These are phyloP conservation scores for Podarcis muralis DNA, from an alignment of 2,113 vertebrate genomes.

Conservation along the genomic window DNA sequence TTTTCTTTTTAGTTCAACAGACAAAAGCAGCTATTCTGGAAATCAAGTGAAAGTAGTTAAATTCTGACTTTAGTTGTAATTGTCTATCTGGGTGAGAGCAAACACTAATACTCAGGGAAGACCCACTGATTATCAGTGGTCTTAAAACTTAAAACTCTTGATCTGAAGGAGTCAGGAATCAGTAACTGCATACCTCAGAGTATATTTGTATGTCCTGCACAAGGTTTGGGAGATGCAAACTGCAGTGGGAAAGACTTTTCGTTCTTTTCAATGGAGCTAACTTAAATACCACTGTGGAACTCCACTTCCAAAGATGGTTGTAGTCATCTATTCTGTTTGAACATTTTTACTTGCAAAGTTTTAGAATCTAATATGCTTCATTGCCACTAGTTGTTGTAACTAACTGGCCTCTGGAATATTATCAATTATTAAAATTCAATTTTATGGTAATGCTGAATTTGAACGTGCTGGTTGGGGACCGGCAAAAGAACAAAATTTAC, in stretches of 20 bases:
- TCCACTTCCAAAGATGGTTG: neutral
- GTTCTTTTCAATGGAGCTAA: neutral
- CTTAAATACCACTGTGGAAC: neutral
- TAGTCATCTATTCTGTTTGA: neutral
- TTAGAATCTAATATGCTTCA: neutral
- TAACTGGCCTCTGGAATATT: neutral
- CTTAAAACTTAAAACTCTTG: neutral
- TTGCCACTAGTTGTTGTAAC: neutral
- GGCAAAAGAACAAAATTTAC: neutral
- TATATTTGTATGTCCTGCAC: neutral
- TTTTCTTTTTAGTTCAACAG: no score
- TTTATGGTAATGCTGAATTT: neutral
- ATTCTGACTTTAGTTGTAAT: no score
- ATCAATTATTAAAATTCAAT: constrained; percentile 20
- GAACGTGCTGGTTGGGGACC: neutral
- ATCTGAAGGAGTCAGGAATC: neutral
- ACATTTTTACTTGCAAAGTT: neutral
- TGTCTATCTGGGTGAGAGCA: no score
- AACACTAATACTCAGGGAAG: no score
- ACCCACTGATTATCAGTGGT: no score
- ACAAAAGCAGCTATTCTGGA: no score
- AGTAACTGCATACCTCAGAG: neutral
- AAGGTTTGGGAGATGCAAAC: neutral
- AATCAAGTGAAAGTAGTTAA: no score
- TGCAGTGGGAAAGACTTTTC: neutral